These are phyloP conservation scores for Sialis lutaria DNA, from an alignment of 2,888 invertebrate genomes.

Conservation along the genomic window DNA sequence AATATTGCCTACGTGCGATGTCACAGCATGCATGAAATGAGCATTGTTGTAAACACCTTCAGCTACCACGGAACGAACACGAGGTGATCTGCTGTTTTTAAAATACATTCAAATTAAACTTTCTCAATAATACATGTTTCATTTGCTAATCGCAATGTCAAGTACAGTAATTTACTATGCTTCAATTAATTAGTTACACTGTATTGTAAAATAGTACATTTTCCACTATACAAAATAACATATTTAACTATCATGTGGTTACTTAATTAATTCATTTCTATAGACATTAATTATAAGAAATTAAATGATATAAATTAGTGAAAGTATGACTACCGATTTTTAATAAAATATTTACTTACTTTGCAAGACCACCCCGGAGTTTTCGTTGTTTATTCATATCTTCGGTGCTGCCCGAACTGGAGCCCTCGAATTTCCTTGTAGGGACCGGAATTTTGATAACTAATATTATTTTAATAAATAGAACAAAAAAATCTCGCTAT, in stretches of 20 bases:
- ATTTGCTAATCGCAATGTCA: too few species aligned
- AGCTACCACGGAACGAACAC: slow-evolving; percentile 48
- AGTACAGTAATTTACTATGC: too few species aligned
- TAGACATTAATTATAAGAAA: too few species aligned
- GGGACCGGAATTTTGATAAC: slow-evolving; percentile 69
- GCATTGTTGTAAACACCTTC: slow-evolving; percentile 84
- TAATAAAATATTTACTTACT: slow-evolving; percentile 29
- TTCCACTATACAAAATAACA: too few species aligned
- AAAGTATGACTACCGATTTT: too few species aligned
- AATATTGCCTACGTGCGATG: slow-evolving; percentile 67
- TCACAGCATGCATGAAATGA: slow-evolving; percentile 78
- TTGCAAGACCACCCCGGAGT: slow-evolving; percentile 61
- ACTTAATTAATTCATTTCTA: too few species aligned
- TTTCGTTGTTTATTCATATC: slow-evolving; percentile 72
- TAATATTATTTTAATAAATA: slow-evolving; percentile 8
- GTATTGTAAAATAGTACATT: too few species aligned
- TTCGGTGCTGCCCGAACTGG: slow-evolving; percentile 48
- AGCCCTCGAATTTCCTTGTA: slow-evolving; percentile 64
- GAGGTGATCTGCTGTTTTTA: slow-evolving; percentile 36
- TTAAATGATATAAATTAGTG: too few species aligned
- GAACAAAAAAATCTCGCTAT: slow-evolving; percentile 3
- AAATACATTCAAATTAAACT: too few species aligned
- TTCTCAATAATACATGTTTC: too few species aligned
- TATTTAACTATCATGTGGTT: too few species aligned
- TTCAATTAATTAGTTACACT: too few species aligned